Base-by-base conservation (phyloP, 2,113 vertebrate species). In the Isichthys henryi region DNA sequence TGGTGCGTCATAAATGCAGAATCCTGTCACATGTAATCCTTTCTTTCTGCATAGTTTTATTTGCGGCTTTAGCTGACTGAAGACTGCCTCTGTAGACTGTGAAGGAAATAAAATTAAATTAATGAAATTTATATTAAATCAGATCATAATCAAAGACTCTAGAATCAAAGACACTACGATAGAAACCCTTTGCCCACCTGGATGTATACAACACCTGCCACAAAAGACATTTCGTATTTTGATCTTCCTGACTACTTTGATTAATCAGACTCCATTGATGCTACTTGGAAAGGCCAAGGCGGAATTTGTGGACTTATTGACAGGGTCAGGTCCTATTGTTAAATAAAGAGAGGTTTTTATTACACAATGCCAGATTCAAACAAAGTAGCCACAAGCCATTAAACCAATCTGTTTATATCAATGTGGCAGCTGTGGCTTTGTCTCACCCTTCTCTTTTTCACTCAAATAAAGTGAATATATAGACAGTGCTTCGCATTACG, bases 351-450 rank as follows among this genome's bases (percentile, higher is more conserved):
- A 89, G 90, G 84, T 50, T 48, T 45, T 52, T 49, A 66, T 58
- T 13, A 23, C 70, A 91, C 88, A 80, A 89, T 89, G 85, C 27
- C 4, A 27, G 52, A 49, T 89, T 66, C 49, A 89, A 82, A 90
- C 90, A 91, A 92, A 91, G 83, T 92, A 89, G 80, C 88, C 91
- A 90, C 89, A 88, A 90, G 87, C 90, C 91, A 88, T 90, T 86
- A 58, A 89, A 87, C 87, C 91, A 91, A 92, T 92, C 89, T 80
- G 87, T 58, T 87, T 86, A 53, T 85, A 90, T 88, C 84, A 70
- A 90, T 90, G 74, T 91, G 90, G 88, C 90, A 92, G 90, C 82
- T n/a, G 49, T 53, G 66, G 56, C 46, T 87, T 84, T 87, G 88
- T 88, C 35, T 52, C 48, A 77, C 23, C 43, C 87, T 39, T 49